phyloP scores from a whole-genome alignment of 2,888 invertebrate genomes.

The Pyrrhosoma nymphula region DNA sequence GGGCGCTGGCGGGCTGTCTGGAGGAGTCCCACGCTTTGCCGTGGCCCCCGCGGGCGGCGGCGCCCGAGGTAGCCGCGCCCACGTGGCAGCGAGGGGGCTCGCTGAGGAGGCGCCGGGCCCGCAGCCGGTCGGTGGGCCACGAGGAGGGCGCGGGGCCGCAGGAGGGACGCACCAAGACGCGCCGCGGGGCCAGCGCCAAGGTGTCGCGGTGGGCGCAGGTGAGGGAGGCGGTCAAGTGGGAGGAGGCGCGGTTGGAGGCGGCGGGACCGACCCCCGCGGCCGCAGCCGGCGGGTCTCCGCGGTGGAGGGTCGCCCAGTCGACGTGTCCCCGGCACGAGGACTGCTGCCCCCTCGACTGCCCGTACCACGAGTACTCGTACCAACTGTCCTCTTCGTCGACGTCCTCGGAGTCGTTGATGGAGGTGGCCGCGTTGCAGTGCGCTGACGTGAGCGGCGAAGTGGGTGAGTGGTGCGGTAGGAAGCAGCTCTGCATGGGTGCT shows the following conservation, averaged over 20 bases:
- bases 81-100: slow-evolving; percentile 78
- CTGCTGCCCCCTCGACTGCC: slow-evolving; percentile 70
- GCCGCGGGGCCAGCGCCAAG: slow-evolving; percentile 78
- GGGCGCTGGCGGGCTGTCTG: neutral
- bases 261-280: slow-evolving; percentile 73
- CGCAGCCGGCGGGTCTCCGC: neutral
- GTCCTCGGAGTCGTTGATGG: slow-evolving; percentile 84
- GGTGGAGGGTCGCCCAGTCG: slow-evolving; percentile 70
- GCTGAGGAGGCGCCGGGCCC: slow-evolving; percentile 78
- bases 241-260: slow-evolving; percentile 83
- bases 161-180: neutral
- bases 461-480: neutral
- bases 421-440: slow-evolving; percentile 74
- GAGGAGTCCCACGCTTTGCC: neutral
- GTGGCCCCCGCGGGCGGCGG: neutral
- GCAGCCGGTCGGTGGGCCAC: slow-evolving; percentile 85
- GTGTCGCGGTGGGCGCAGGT: slow-evolving; percentile 94
- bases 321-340: slow-evolving; percentile 73
- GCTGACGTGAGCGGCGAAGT: neutral
- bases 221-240: slow-evolving; percentile 93
- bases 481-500: too few relatives aligned
- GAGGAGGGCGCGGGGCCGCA: slow-evolving; percentile 78
- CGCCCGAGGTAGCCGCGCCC: slow-evolving; percentile 79
- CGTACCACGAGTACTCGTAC: slow-evolving; percentile 79
- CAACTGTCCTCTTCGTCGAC: slow-evolving; percentile 86